These are phyloP conservation scores for Cacajao melanocephalus DNA, from an alignment of 2,797 vertebrate genomes.

Conservation along the genomic window DNA sequence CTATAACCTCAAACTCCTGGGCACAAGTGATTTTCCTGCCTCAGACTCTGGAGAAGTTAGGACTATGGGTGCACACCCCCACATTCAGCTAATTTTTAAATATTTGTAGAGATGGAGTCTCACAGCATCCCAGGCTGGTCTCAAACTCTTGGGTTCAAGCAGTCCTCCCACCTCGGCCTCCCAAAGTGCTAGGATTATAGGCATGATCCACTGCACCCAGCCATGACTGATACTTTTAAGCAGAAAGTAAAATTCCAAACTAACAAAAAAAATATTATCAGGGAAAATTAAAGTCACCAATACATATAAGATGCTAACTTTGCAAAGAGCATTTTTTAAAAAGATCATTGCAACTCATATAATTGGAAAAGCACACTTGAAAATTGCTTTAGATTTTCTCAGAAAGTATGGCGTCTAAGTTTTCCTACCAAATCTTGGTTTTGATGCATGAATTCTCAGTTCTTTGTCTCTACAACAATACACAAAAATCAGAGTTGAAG, in stretches of 20 bases:
- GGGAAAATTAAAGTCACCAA: constrained; percentile 28
- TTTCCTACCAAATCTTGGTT: constrained; percentile 40
- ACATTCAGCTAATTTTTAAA: background rate
- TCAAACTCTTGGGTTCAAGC: background rate
- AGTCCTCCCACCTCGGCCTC: background rate
- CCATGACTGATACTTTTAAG: constrained; percentile 24
- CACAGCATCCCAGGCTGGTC: background rate
- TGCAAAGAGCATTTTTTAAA: constrained; percentile 10
- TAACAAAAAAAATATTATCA: constrained; percentile 40
- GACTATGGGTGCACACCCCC: background rate
- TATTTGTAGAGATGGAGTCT: background rate
- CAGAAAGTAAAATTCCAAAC: constrained; percentile 38
- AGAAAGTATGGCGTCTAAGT: background rate
- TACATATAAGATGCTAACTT: constrained; percentile 35
- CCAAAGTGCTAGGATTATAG: background rate
- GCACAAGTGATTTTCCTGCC: background rate
- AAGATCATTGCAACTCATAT: constrained; percentile 20
- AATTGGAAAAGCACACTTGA: constrained; percentile 42
- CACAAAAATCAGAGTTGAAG: constrained; percentile 40
- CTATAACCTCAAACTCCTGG: background rate
- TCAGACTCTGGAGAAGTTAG: background rate
- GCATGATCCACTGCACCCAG: background rate
- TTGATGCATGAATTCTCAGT: constrained; percentile 13
- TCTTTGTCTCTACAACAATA: constrained; percentile 20
- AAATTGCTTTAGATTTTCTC: constrained; percentile 50